Evolutionary conservation across 1,140 invertebrate species (phyloP).

Genomic region (Pissodes strobi): DNA sequence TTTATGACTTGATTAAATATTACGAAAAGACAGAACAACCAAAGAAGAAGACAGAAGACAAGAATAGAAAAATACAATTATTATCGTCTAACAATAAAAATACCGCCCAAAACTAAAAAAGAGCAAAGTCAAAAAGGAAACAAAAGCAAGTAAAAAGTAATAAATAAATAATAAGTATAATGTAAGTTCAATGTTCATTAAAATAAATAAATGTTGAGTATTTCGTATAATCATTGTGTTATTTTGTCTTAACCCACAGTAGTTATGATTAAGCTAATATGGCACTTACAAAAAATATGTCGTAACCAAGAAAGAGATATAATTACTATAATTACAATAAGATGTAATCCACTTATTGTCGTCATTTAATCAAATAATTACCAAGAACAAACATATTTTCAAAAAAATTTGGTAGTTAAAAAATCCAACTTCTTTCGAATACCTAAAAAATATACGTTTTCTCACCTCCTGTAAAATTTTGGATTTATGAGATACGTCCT

Average conservation of each 20-base stretch:
- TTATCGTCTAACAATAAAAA: too few relatives aligned
- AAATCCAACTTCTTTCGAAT: background rate
- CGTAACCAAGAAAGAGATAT: background rate
- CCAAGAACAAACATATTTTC: conserved; percentile 1
- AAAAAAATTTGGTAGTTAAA: background rate
- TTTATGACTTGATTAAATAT: conserved; percentile 4
- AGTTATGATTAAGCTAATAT: conserved; percentile 5
- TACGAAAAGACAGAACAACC: background rate
- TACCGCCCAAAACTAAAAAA: too few relatives aligned
- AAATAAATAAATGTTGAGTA: too few relatives aligned
- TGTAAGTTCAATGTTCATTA: too few relatives aligned
- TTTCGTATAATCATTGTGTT: conserved; percentile 12
- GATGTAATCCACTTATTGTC: too few relatives aligned
- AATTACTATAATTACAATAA: background rate
- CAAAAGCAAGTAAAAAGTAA: background rate
- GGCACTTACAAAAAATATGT: background rate
- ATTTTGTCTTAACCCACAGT: conserved; percentile 6
- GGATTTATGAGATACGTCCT: too few relatives aligned
- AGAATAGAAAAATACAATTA: background rate
- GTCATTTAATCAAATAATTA: too few relatives aligned
- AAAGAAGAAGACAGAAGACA: background rate
- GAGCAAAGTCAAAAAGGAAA: background rate
- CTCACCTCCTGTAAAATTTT: too few relatives aligned
- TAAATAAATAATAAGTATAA: background rate
- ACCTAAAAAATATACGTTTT: too few relatives aligned